Evolutionary conservation across 1,140 invertebrate genomes (phyloP), one percentile per base, ranked within the genome.

Genomic region (Helicoverpa armigera): DNA sequence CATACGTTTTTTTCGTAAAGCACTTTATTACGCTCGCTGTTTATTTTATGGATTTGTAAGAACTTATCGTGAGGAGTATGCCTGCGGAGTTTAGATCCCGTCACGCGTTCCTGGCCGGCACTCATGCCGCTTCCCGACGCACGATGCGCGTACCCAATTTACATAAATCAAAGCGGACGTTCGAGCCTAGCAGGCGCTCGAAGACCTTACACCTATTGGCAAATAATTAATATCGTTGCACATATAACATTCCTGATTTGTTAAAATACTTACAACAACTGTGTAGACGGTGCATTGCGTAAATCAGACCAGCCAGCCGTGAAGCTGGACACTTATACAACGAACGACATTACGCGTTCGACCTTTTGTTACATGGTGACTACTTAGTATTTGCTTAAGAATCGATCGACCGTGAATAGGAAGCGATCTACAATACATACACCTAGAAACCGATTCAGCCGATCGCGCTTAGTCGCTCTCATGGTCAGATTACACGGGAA

Each of bases 141-240:
- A 83, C 80, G 81, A 81, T 70, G 80, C 81, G 65, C 79, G 72
- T 73, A 73, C 78, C 82, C 84, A 88, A 89, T 88, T 88, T 88
- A 81, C 88, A 88, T 89, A 89, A 89, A 89, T 89, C 88, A 88
- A 87, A 85, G 73, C 81, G 53, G 83, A 85, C 67, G 67, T 72
- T 80, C 82, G 82, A 84, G 79, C 82, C 82, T 83, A 77, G 60
- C 61, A 67, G 61, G 81, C 83, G 77, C 82, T 82, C 79, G 75
- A 76, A 72, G 79, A 84, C 81, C 81, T 86, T 83, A 78, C 84
- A 82, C 81, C 83, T 85, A 82, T 79, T 65, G 75, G 79, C 70
- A 80, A 83, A 84, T 81, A 82, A 81, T 80, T 82, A 80, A 81
- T 82, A 79, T 70, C 65, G 76, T 50, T 79, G 76, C 76, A 78